phyloP scores from a whole-genome alignment of 2,797 vertebrate genomes.

The Halcyon badia region DNA sequence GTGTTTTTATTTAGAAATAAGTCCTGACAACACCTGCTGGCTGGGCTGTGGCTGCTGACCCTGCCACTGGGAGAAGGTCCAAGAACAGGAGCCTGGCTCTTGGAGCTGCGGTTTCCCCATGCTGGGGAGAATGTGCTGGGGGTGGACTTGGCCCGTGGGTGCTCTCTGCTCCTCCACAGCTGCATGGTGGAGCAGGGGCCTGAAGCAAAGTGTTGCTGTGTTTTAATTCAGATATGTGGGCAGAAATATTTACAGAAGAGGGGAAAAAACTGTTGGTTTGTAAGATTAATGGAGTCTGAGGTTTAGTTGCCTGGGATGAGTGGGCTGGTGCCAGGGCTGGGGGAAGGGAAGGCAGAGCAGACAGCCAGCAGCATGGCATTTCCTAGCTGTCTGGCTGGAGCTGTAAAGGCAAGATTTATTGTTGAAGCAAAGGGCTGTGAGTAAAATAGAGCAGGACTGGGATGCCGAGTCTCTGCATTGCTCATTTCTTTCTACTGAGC shows the following conservation, averaged over 20 bases:
- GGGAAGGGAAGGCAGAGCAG: background rate
- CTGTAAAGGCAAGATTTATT: background rate
- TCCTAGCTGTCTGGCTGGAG: background rate
- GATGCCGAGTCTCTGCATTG: background rate
- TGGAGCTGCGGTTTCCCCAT: fast-evolving
- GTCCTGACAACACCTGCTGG: background rate
- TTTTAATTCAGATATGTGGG: background rate
- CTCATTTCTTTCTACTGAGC: background rate
- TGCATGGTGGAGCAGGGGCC: background rate
- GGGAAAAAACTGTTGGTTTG: background rate
- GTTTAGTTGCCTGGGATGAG: background rate
- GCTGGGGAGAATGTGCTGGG: fast-evolving
- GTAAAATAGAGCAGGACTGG: background rate
- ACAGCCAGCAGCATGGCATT: background rate
- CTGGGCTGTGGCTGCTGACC: background rate
- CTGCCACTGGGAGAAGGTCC: background rate
- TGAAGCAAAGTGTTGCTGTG: background rate
- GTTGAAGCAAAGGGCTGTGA: background rate
- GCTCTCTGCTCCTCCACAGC: background rate
- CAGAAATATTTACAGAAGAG: background rate
- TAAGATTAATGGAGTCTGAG: background rate
- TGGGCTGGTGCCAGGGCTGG: background rate
- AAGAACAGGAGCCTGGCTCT: fast-evolving
- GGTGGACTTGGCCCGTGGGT: fast-evolving
- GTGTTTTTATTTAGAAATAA: background rate